Evolutionary conservation across 2,113 vertebrate species (phyloP).

Genomic region (Chamaea fasciata): DNA sequence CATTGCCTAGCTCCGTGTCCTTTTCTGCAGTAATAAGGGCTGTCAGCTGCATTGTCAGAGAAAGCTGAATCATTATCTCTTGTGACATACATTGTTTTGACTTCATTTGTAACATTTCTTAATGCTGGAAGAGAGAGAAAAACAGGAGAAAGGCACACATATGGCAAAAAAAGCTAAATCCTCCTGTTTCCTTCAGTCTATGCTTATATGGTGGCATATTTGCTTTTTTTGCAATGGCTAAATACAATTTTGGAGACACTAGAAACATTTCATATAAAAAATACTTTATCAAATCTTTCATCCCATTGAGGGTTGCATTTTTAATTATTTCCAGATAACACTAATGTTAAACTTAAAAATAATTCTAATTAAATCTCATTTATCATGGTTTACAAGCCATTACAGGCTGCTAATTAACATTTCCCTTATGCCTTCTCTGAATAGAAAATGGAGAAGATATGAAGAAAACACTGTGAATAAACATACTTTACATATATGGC

Average conservation of each 20-base stretch:
- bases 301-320: not conserved
- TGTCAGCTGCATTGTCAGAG: not conserved
- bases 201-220: not conserved
- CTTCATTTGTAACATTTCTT: not conserved
- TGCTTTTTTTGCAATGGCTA: not conserved
- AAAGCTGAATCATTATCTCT: not conserved
- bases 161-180: not conserved
- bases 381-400: not conserved
- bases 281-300: not conserved
- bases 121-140: not conserved
- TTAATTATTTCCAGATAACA: not conserved
- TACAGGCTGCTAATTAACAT: not conserved
- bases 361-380: not conserved
- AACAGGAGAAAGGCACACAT: not conserved
- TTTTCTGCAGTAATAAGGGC: not conserved
- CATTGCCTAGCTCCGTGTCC: not conserved
- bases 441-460: not conserved
- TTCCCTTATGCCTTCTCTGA: not conserved
- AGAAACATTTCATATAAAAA: not conserved
- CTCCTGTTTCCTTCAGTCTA: not conserved
- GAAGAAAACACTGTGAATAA: not conserved
- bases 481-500: fast-evolving
- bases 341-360: not conserved
- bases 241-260: not conserved
- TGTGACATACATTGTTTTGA: not conserved